Percentiles rank a stretch among this genome's conserved stretches.
Conservation (phyloP, 2,113 vertebrate genomes). For the Oryzias celebensis region DNA sequence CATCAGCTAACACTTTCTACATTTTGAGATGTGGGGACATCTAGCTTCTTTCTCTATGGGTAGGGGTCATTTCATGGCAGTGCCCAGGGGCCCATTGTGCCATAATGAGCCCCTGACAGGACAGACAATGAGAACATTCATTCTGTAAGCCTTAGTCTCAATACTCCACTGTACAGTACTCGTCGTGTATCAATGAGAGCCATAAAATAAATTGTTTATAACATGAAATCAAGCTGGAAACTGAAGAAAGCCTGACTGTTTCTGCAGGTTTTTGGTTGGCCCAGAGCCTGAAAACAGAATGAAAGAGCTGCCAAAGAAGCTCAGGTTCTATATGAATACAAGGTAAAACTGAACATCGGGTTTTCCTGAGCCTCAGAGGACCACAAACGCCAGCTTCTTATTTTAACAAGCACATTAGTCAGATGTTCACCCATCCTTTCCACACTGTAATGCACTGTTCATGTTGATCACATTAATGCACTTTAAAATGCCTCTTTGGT, state of each 20-base stretch:
- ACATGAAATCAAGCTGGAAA: slow-evolving; percentile 37
- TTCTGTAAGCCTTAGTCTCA: slow-evolving; percentile 11
- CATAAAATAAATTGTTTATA: slow-evolving; percentile 39
- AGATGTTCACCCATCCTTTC: slow-evolving; percentile 44
- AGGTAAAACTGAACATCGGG: slow-evolving; percentile 24
- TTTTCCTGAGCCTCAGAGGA: slow-evolving; percentile 13
- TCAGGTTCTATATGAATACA: slow-evolving; percentile 18
- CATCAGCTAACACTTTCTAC: neutral
- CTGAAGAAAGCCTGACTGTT: slow-evolving; percentile 31
- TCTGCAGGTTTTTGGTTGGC: slow-evolving; percentile 48
- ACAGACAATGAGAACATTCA: slow-evolving; percentile 40
- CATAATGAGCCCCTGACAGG: slow-evolving; percentile 2
- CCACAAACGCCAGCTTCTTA: slow-evolving; percentile 21
- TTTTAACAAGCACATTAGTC: slow-evolving; percentile 36
- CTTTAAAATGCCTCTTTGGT: no score
- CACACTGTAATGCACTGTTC: slow-evolving; percentile 34
- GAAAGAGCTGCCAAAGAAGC: slow-evolving; percentile 48
- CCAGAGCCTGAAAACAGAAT: slow-evolving; percentile 29
- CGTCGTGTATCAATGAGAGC: slow-evolving; percentile 39
- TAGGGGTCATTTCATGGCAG: neutral
- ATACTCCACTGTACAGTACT: slow-evolving; percentile 7
- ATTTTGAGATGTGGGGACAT: neutral
- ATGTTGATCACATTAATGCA: slow-evolving; percentile 38
- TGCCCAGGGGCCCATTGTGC: slow-evolving; percentile 13
- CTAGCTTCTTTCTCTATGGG: neutral